A percentile compares a stretch with the other conserved stretches of the same genome.
phyloP scores from a whole-genome alignment of 2,888 invertebrate species.

The Acanthosoma haemorrhoidale region DNA sequence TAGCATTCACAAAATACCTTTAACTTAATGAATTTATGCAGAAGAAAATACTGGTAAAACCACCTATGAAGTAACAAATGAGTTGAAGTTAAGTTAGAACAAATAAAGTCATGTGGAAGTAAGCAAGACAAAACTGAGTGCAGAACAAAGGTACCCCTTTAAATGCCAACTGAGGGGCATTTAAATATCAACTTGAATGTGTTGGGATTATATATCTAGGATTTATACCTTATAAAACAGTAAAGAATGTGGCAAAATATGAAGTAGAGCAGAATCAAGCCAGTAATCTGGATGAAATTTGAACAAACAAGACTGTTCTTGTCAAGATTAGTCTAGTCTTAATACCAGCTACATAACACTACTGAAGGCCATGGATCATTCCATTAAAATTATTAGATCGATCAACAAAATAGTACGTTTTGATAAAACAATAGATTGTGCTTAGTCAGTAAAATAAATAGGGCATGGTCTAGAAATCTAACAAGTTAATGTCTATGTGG shows the following conservation, averaged over 20 bases:
- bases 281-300: background rate
- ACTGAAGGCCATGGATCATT: background rate
- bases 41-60: background rate
- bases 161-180: background rate
- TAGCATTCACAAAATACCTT: no score
- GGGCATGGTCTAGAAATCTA: background rate
- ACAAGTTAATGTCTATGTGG: background rate
- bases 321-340: background rate
- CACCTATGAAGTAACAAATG: background rate
- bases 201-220: background rate
- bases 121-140: background rate
- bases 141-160: background rate
- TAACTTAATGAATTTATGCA: no score
- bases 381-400: no score
- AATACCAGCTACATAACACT: background rate
- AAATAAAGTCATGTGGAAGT: background rate
- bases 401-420: no score
- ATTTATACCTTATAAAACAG: background rate
- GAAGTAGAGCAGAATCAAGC: background rate
- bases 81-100: background rate
- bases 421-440: background rate
- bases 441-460: slow-evolving; percentile 7
- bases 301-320: background rate
- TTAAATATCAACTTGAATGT: background rate
- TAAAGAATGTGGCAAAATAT: no score